Percentiles rank a stretch among this genome's conserved stretches.
Conservation (phyloP, 2,888 invertebrate genomes). For the Neoaliturus tenellus region DNA sequence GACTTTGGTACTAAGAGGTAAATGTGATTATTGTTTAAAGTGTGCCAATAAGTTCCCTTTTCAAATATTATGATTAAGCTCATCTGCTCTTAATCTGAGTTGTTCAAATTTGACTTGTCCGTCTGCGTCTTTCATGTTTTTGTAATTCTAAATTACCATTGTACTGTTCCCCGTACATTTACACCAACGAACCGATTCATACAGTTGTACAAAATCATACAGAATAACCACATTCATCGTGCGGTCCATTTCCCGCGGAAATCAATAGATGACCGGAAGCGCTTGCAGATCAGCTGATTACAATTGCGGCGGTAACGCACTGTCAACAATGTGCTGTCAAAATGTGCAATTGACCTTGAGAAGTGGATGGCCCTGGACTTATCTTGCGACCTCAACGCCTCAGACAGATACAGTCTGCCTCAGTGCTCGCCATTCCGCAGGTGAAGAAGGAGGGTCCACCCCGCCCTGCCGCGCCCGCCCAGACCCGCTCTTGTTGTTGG, state of each 20-base stretch:
- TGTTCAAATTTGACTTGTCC: no score
- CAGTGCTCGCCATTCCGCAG: slow-evolving; percentile 16
- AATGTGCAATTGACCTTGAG: slow-evolving; percentile 28
- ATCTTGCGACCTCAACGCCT: slow-evolving; percentile 11
- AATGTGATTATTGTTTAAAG: no score
- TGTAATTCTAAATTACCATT: no score
- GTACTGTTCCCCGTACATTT: no score
- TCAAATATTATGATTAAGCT: no score
- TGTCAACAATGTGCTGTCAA: slow-evolving; percentile 42
- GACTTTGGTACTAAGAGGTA: no score
- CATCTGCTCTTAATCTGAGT: no score
- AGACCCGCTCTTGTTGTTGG: neutral
- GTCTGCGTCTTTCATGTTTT: no score
- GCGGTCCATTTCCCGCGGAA: neutral
- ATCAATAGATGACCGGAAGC: neutral
- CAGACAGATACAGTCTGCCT: slow-evolving; percentile 8
- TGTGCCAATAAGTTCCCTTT: no score
- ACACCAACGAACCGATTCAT: no score
- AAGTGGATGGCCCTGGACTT: slow-evolving; percentile 38
- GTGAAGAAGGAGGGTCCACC: slow-evolving; percentile 6
- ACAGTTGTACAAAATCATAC: no score
- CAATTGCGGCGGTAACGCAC: slow-evolving; percentile 19
- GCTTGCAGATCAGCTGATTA: neutral
- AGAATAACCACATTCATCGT: neutral
- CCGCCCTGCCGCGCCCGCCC: neutral